These are phyloP conservation scores for Colistium nudipinnis DNA, from an alignment of 2,113 vertebrate genomes.

Conservation along the genomic window DNA sequence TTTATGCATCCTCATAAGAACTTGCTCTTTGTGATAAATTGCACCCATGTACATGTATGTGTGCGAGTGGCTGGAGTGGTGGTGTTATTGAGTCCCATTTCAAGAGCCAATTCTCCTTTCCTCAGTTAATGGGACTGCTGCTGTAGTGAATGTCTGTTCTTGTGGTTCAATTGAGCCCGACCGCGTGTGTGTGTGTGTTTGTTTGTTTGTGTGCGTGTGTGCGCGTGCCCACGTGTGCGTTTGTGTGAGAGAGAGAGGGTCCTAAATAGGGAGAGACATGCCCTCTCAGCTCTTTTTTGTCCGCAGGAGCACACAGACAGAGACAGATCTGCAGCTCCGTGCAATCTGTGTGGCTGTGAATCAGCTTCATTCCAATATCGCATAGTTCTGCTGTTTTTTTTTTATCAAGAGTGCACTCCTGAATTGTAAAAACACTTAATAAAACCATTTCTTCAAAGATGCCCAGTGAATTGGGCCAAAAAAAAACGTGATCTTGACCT, in stretches of 20 bases:
- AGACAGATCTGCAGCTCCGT: conserved; percentile 28
- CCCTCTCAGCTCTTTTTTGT: conserved; percentile 62
- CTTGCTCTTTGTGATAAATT: conserved; percentile 47
- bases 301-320: conserved; percentile 34
- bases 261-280: conserved; percentile 46
- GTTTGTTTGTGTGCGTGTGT: conserved; percentile 35
- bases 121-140: conserved; percentile 54
- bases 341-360: conserved; percentile 1
- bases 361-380: not conserved
- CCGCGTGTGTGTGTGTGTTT: not conserved
- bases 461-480: not conserved
- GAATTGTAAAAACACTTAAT: not conserved
- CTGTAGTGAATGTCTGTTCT: conserved; percentile 40
- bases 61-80: conserved; percentile 5
- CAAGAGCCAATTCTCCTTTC: conserved; percentile 44
- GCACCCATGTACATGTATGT: conserved; percentile 24
- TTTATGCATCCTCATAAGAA: conserved; percentile 50
- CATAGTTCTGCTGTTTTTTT: not conserved
- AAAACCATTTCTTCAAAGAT: not conserved
- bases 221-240: conserved; percentile 29
- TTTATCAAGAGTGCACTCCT: not conserved
- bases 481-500: conserved; percentile 7
- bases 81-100: conserved; percentile 38
- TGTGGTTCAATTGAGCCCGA: conserved; percentile 1
- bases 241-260: not conserved